phyloP scores from a whole-genome alignment of 2,888 invertebrate genomes.

The Autographa pulchrina region DNA sequence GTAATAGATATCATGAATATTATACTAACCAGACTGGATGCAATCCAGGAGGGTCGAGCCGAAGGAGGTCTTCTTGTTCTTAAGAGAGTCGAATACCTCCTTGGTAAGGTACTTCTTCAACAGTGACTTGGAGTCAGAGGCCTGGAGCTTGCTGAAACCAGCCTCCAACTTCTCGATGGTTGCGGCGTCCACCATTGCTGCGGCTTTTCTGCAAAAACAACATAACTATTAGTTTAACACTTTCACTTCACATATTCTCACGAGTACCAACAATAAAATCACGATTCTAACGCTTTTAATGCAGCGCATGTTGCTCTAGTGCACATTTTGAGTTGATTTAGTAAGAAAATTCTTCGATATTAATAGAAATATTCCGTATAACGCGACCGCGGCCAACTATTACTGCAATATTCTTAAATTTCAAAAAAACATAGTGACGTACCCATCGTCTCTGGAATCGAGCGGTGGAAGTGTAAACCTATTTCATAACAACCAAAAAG shows the following conservation, averaged over 20 bases:
- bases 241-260: conserved; percentile 32
- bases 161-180: conserved; percentile 97
- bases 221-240: conserved; percentile 37
- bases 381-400: conserved; percentile 33
- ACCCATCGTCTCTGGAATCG: conserved; percentile 69
- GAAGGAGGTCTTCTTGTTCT: conserved; percentile 97
- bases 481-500: conserved; percentile 52
- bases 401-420: conserved; percentile 59
- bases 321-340: conserved; percentile 75
- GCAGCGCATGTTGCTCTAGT: conserved; percentile 86
- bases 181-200: conserved; percentile 97
- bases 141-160: conserved; percentile 96
- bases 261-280: conserved; percentile 43
- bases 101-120: conserved; percentile 98
- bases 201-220: conserved; percentile 91
- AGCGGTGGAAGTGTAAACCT: conserved; percentile 65
- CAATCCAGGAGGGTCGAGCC: conserved; percentile 98
- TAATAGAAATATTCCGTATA: conserved; percentile 11
- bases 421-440: conserved; percentile 75
- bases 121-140: conserved; percentile 97
- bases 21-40: conserved; percentile 95
- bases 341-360: conserved; percentile 23
- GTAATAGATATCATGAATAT: not conserved
- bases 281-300: conserved; percentile 83
- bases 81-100: conserved; percentile 97